These are phyloP conservation scores for Tipula vernalis DNA, from an alignment of 2,888 invertebrate species.

Conservation along the genomic window DNA sequence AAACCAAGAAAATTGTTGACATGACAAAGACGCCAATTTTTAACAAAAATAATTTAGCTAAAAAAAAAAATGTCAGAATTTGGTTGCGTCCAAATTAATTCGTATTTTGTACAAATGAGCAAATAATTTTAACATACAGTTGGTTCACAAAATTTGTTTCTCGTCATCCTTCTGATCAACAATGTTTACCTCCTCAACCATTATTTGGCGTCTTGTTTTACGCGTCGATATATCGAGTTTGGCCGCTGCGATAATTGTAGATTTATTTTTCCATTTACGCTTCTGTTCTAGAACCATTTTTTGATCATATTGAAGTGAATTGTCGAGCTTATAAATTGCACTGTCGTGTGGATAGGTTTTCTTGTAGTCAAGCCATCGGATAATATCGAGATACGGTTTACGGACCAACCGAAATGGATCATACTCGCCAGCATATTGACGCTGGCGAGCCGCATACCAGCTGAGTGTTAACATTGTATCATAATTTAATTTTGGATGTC, in stretches of 20 bases:
- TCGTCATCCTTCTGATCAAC: not conserved
- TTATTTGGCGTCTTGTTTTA: not conserved
- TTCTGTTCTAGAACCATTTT: not conserved
- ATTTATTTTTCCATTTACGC: not conserved
- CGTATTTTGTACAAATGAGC: not conserved
- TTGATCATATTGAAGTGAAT: not conserved
- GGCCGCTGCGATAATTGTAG: not conserved
- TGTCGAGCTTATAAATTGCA: not conserved
- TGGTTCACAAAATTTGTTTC: not conserved
- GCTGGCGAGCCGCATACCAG: conserved; percentile 25
- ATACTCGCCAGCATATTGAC: conserved; percentile 22
- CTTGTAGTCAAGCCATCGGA: not conserved
- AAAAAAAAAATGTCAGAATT: not conserved
- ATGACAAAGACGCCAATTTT: conserved; percentile 8
- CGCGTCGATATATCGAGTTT: not conserved
- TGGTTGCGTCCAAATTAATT: not conserved
- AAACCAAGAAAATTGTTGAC: conserved; percentile 5
- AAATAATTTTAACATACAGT: not conserved
- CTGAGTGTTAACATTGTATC: conserved; percentile 26
- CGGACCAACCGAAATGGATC: conserved; percentile 29
- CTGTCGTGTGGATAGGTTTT: not conserved
- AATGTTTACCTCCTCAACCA: not conserved
- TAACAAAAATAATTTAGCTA: not conserved
- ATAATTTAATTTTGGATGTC: conserved; percentile 28
- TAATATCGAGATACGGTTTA: conserved; percentile 21